Evolutionary conservation across 2,113 vertebrate genomes (phyloP).

Genomic region (Saguinus imperator): DNA sequence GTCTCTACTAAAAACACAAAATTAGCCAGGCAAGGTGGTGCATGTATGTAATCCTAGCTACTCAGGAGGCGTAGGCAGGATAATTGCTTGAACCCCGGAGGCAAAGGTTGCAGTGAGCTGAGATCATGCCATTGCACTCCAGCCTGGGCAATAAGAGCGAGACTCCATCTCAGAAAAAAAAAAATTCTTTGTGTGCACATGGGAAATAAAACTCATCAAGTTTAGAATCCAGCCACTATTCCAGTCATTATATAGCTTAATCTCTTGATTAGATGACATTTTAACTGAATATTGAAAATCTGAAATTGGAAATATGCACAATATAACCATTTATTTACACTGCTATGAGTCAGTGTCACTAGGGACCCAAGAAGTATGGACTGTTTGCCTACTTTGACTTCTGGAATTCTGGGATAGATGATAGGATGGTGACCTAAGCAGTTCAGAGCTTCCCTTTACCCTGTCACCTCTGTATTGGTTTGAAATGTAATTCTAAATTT

Average conservation of each 20-base stretch:
- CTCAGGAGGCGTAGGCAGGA: too few species aligned
- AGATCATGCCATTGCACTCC: too few species aligned
- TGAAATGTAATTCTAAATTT: conserved; percentile 15
- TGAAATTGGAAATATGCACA: conserved; percentile 3
- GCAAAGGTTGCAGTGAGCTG: too few species aligned
- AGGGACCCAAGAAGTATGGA: neutral
- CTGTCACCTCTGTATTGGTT: neutral
- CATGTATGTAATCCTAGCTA: too few species aligned
- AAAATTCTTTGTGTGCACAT: conserved; percentile 43
- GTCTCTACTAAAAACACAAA: too few species aligned
- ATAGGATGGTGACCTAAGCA: neutral
- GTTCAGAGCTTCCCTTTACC: neutral
- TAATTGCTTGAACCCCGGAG: too few species aligned
- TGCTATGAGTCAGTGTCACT: neutral
- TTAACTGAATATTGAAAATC: conserved; percentile 38
- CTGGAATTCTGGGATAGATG: neutral
- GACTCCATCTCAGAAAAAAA: neutral
- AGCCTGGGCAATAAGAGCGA: too few species aligned
- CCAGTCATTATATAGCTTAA: conserved; percentile 14
- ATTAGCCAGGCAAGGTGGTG: too few species aligned
- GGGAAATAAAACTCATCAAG: neutral
- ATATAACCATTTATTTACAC: neutral
- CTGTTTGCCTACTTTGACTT: neutral
- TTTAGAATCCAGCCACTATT: conserved; percentile 39
- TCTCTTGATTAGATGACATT: conserved; percentile 38